Percentiles rank a stretch among this genome's conserved stretches.
Evolutionary conservation across 1,140 invertebrate genomes (phyloP).

Genomic region (Eupeodes corollae): DNA sequence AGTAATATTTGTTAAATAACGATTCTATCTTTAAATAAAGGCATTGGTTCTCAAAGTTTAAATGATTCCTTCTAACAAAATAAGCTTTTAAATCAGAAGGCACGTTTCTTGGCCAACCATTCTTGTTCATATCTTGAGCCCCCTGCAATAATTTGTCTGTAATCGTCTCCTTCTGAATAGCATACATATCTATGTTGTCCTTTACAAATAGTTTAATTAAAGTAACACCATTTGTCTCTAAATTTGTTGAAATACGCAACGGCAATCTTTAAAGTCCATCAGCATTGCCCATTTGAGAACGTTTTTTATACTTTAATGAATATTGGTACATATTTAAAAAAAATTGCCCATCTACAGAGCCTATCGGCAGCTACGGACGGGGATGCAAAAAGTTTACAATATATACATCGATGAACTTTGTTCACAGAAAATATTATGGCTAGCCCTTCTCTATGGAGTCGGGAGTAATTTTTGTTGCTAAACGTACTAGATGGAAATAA

Average conservation of each 20-base stretch:
- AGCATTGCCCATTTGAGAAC: slow-evolving; percentile 10
- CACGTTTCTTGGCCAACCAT: slow-evolving; percentile 2
- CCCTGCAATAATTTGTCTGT: background rate
- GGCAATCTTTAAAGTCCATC: no score
- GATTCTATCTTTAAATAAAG: slow-evolving; percentile 3
- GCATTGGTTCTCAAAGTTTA: slow-evolving; percentile 1
- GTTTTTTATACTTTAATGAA: slow-evolving; percentile 8
- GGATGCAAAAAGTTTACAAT: no score
- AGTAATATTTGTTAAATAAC: slow-evolving; percentile 1
- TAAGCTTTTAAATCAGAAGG: background rate
- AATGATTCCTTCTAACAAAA: background rate
- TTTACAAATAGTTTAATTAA: slow-evolving; percentile 1
- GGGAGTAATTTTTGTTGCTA: slow-evolving; percentile 23
- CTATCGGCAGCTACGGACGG: slow-evolving; percentile 12
- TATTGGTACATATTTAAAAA: slow-evolving; percentile 17
- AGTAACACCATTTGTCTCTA: slow-evolving; percentile 1
- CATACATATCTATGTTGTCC: background rate
- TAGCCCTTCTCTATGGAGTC: no score
- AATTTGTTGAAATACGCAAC: no score
- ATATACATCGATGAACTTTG: no score
- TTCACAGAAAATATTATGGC: no score
- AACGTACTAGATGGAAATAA: slow-evolving; percentile 8
- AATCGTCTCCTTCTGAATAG: background rate
- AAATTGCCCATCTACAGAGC: slow-evolving; percentile 16
- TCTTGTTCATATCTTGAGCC: background rate